Evolutionary conservation across 2,888 invertebrate species (phyloP).

Genomic region (Schizaphis graminum): DNA sequence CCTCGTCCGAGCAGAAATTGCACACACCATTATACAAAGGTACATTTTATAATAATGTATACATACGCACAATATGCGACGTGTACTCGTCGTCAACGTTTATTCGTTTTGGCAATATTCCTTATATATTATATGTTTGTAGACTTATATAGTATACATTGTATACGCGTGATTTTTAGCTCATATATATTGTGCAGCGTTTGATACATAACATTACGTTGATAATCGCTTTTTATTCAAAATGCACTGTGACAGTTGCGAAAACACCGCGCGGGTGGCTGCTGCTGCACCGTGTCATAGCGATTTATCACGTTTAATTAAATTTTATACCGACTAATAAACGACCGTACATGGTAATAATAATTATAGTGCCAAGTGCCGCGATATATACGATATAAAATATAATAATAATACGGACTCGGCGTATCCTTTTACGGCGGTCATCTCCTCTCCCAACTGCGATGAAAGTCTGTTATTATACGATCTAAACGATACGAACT

Average conservation of each 20-base stretch:
- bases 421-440: background rate
- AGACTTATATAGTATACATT: background rate
- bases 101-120: constrained; percentile 4
- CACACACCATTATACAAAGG: background rate
- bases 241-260: background rate
- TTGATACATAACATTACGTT: background rate
- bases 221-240: background rate
- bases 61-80: background rate
- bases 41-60: background rate
- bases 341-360: constrained; percentile 2
- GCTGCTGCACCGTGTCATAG: background rate
- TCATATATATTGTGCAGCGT: background rate
- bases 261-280: background rate
- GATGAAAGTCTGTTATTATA: background rate
- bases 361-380: background rate
- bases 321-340: background rate
- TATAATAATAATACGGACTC: background rate
- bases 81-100: background rate
- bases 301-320: constrained; percentile 8
- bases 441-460: background rate
- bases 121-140: background rate
- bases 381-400: background rate
- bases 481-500: too few relatives aligned
- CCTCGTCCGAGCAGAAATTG: background rate
- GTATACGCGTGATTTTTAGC: background rate